Conservation (phyloP, 2,888 invertebrate genomes). For the Eurytoma californica region DNA sequence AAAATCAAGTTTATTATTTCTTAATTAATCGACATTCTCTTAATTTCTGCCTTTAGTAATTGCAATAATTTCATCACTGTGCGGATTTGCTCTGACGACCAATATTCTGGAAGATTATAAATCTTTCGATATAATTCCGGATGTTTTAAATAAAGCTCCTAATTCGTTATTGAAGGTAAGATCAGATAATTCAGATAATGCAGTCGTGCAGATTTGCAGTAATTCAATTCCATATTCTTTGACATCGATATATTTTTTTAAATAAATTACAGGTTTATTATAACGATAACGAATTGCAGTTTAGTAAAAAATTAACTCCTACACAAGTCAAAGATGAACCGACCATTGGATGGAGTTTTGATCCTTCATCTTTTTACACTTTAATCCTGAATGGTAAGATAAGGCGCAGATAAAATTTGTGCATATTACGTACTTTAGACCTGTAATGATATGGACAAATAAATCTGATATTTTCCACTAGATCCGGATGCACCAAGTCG, state of each 20-base stretch:
- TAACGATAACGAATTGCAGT: conserved; percentile 67
- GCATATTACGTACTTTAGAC: background rate
- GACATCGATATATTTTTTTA: too few relatives aligned
- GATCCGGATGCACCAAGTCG: conserved; percentile 96
- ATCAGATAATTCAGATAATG: too few relatives aligned
- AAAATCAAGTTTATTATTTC: too few relatives aligned
- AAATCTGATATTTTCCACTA: conserved; percentile 57
- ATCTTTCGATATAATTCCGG: conserved; percentile 8
- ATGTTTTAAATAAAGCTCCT: conserved; percentile 1
- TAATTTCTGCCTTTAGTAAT: background rate
- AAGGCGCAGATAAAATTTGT: background rate
- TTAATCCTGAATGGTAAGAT: conserved; percentile 86
- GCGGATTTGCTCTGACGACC: background rate
- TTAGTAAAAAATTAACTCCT: conserved; percentile 83
- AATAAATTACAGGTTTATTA: background rate
- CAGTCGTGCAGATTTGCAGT: too few relatives aligned
- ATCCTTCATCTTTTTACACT: conserved; percentile 80
- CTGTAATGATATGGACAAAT: background rate
- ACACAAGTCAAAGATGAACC: conserved; percentile 84
- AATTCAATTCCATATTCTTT: too few relatives aligned
- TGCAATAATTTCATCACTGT: background rate
- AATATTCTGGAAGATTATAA: background rate
- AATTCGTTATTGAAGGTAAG: background rate
- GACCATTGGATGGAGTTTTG: conserved; percentile 81
- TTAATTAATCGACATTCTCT: background rate